Evolutionary conservation across 2,797 vertebrate genomes (phyloP).

Genomic region (Syndactyla subalaris): DNA sequence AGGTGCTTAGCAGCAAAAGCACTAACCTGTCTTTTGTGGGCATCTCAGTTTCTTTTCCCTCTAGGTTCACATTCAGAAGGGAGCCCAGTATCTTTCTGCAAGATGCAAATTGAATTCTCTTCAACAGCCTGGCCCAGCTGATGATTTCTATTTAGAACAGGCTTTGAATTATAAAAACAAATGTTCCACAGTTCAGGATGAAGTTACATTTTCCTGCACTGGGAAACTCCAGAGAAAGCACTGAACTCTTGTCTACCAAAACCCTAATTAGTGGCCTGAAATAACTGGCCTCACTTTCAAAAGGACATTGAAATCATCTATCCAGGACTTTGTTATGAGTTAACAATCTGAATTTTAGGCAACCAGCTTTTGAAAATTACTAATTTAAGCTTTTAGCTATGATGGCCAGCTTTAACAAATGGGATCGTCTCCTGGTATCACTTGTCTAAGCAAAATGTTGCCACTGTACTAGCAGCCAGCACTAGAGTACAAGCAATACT

Average conservation of each 20-base stretch:
- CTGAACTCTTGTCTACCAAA: background rate
- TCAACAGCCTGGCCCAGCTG: background rate
- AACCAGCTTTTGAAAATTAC: background rate
- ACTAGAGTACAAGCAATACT: background rate
- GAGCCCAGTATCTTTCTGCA: background rate
- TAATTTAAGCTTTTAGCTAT: background rate
- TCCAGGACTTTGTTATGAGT: background rate
- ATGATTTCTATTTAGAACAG: background rate
- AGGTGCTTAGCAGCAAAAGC: background rate
- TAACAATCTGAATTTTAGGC: background rate
- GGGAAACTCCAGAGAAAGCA: background rate
- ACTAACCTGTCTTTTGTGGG: background rate
- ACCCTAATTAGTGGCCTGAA: background rate
- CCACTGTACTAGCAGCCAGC: background rate
- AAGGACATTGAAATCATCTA: background rate
- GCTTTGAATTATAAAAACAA: background rate
- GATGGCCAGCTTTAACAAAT: background rate
- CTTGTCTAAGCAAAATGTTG: background rate
- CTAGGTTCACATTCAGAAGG: background rate
- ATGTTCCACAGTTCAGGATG: background rate
- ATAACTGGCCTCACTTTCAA: background rate
- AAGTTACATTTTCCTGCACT: background rate
- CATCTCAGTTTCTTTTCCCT: background rate
- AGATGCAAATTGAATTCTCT: background rate
- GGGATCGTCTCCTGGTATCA: background rate